A percentile compares a stretch with the other conserved stretches of the same genome.
Evolutionary conservation across 35 echinoderm and acorn worm species (phyloP).

Genomic region (Holothuria glaberrima): DNA sequence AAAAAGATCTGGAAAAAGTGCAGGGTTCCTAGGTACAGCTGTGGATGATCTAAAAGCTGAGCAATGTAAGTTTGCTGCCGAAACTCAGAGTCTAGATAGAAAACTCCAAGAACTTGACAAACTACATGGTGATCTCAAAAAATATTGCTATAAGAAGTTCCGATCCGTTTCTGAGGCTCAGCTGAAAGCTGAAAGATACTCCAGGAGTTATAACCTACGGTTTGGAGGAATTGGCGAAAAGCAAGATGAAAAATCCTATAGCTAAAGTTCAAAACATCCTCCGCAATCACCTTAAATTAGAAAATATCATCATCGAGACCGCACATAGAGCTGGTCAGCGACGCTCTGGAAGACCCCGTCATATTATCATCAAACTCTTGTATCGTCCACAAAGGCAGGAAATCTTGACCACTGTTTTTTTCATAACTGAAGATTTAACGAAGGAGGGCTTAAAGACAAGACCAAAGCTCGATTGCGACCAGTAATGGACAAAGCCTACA

Average conservation of each 20-base stretch:
- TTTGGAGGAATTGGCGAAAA: no score
- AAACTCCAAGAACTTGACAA: not conserved
- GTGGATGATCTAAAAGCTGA: not conserved
- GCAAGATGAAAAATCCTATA: not conserved
- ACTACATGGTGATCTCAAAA: not conserved
- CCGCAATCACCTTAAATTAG: not conserved
- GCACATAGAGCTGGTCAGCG: not conserved
- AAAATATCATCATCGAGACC: no score
- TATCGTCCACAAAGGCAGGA: slow-evolving; percentile 11
- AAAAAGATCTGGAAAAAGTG: not conserved
- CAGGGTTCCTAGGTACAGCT: not conserved
- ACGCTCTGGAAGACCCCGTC: not conserved
- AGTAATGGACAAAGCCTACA: no score
- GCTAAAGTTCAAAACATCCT: not conserved
- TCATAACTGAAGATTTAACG: not conserved
- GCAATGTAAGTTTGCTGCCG: not conserved
- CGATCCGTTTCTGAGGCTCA: not conserved
- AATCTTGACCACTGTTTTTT: not conserved
- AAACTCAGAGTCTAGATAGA: not conserved
- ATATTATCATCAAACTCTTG: not conserved
- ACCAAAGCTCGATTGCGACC: not conserved
- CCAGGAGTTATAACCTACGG: no score
- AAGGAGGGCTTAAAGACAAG: not conserved
- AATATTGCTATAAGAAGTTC: not conserved
- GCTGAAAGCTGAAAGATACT: not conserved